Evolutionary conservation across 2,888 invertebrate species (phyloP).

Genomic region (Melanostoma scalare): DNA sequence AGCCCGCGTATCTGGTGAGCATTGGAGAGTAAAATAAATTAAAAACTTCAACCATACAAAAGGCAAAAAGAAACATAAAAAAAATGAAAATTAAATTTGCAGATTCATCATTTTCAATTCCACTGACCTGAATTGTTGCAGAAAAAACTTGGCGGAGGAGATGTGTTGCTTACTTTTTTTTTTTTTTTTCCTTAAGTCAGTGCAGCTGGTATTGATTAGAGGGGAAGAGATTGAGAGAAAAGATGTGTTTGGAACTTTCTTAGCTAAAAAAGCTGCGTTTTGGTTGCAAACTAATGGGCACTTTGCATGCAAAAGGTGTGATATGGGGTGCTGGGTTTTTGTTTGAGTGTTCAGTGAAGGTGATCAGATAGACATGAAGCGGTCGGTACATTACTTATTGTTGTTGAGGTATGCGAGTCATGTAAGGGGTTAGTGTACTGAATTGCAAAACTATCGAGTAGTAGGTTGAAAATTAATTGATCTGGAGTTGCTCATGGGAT

Average conservation of each 20-base stretch:
- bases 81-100: constrained; percentile 42
- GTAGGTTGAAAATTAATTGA: too few species aligned
- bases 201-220: too few species aligned
- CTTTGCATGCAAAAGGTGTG: constrained; percentile 27
- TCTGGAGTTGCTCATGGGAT: too few species aligned
- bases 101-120: constrained; percentile 60
- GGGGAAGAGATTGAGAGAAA: constrained; percentile 34
- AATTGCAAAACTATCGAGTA: too few species aligned
- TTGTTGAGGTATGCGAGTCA: constrained; percentile 4
- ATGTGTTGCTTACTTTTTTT: neutral
- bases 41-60: neutral
- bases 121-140: constrained; percentile 63
- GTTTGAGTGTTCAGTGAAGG: constrained; percentile 10
- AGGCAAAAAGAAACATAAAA: constrained; percentile 20
- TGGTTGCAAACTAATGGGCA: constrained; percentile 31
- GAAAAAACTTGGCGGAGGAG: constrained; percentile 12
- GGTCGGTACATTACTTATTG: too few species aligned
- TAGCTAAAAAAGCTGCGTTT: neutral
- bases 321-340: neutral
- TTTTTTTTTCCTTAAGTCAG: neutral
- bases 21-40: constrained; percentile 4
- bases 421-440: neutral
- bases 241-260: constrained; percentile 42
- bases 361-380: too few species aligned
- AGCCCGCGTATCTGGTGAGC: neutral